Conservation (phyloP, 2,797 vertebrate genomes). For the Pipistrellus nathusii region DNA sequence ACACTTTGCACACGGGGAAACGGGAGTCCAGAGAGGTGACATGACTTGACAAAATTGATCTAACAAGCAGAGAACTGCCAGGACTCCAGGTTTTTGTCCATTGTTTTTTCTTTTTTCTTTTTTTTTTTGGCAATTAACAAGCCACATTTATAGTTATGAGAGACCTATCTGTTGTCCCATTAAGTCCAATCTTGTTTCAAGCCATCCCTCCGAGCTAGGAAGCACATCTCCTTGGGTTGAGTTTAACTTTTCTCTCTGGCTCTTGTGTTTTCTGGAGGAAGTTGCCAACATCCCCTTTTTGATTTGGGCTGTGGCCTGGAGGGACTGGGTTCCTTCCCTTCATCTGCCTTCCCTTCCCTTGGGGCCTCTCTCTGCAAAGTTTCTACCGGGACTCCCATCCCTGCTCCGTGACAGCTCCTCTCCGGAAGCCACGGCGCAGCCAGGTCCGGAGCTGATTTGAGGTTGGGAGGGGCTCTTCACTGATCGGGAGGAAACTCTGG, state of each 20-base stretch:
- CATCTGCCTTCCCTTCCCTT: neutral
- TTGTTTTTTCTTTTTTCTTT: neutral
- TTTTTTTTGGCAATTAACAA: neutral
- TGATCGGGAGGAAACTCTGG: neutral
- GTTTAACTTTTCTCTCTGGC: neutral
- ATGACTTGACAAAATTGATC: neutral
- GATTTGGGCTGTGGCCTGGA: neutral
- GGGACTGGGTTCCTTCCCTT: neutral
- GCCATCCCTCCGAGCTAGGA: neutral
- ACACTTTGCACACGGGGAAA: conserved; percentile 19
- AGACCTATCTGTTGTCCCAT: neutral
- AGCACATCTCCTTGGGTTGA: neutral
- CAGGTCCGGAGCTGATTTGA: neutral
- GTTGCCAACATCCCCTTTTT: neutral
- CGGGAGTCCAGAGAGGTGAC: neutral
- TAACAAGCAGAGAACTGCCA: too few relatives aligned
- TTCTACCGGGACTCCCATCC: neutral
- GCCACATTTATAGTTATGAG: neutral
- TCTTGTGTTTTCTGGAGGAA: neutral
- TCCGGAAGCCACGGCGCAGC: neutral
- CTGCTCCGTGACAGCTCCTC: neutral
- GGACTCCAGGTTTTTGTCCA: neutral
- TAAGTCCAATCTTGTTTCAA: neutral
- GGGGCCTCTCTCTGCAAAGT: neutral
- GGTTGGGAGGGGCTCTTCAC: neutral